Evolutionary conservation across 2,797 vertebrate genomes (phyloP), one percentile per base, ranked within the genome.

Genomic region (Hephaestus fuliginosus): DNA sequence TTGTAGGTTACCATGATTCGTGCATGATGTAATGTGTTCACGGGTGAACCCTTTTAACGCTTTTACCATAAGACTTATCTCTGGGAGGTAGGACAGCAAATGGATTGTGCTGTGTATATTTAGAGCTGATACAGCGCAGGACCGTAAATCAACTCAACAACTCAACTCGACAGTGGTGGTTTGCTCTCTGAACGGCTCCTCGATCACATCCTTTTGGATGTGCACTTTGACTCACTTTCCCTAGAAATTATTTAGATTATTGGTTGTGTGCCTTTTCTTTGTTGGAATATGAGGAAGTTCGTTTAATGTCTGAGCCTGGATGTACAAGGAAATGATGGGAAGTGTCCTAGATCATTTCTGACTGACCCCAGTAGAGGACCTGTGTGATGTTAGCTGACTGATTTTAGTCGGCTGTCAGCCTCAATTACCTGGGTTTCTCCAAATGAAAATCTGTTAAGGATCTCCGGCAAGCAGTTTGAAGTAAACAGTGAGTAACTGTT

Each of bases 401-500:
- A 87, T 85, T 89, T 75, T 62, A 53, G 70, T 84, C 22, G 49
- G 78, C 70, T 86, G 76, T 93, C 85, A 84, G 61, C 68, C 55
- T 49, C 61, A 86, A 78, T 91, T 83, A 78, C 66, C 22, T 1
- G 9, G 76, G 6, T 82, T 92, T 82, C 83, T 92, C 73, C 61
- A 57, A 78, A 86, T 70, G 60, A 89, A 91, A 94, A 90, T 92
- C 90, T 93, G 84, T 86, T 88, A 78, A 90, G 82, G 68, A 88
- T 93, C 89, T 88, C 76, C 33, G 39, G 83, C 58, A 61, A 76
- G 75, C 75, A 82, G 80, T 80, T 91, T 89, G 84, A 91, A 86
- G 88, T 93, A 90, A 95, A 94, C 85, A 90, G 52, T 80, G 70
- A 88, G 80, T 86, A 85, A 81, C 69, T 78, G 76, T 84, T 91